Percentiles rank a stretch among this genome's conserved stretches.
These are phyloP conservation scores for Metopia argyrocephala DNA, from an alignment of 2,888 invertebrate genomes.

Conservation along the genomic window DNA sequence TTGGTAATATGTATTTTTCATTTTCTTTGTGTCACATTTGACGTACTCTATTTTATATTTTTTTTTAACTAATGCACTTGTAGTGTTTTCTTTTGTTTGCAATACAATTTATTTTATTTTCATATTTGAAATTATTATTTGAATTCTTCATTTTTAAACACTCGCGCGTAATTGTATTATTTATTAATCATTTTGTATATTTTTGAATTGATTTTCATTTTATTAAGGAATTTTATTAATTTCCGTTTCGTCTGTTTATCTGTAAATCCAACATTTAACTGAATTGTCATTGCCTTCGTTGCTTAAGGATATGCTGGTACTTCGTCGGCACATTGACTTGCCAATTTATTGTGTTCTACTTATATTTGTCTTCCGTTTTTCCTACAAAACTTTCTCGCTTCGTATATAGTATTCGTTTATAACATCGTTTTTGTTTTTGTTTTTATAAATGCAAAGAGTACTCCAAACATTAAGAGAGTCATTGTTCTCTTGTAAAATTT, in stretches of 20 bases:
- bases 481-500: neutral
- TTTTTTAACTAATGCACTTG: too few species aligned
- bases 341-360: slow-evolving; percentile 22
- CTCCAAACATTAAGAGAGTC: neutral
- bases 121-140: too few species aligned
- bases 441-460: slow-evolving; percentile 22
- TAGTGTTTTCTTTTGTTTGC: too few species aligned
- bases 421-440: slow-evolving; percentile 26
- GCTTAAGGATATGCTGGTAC: slow-evolving; percentile 69
- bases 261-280: slow-evolving; percentile 76
- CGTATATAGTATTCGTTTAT: slow-evolving; percentile 39
- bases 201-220: neutral
- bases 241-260: slow-evolving; percentile 71
- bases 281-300: slow-evolving; percentile 73
- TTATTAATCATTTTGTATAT: neutral
- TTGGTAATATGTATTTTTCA: too few species aligned
- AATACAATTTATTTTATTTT: neutral
- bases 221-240: slow-evolving; percentile 39
- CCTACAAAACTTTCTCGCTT: slow-evolving; percentile 1
- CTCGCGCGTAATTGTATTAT: neutral
- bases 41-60: too few species aligned
- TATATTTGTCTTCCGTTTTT: slow-evolving; percentile 37
- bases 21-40: too few species aligned
- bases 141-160: too few species aligned
- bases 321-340: slow-evolving; percentile 63